Conservation (phyloP, 2,113 vertebrate species). For the Lota lota region DNA sequence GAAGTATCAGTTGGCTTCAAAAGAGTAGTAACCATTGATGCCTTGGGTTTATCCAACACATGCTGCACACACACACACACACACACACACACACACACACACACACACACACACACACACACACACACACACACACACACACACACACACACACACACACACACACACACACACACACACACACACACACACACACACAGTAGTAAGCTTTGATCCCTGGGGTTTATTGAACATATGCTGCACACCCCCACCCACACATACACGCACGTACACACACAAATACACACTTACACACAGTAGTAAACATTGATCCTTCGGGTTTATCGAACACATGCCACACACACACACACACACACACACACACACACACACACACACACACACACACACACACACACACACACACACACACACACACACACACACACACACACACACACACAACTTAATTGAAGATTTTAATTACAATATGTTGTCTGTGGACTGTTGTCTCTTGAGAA, state of each 20-base stretch:
- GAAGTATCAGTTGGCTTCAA: too few species aligned
- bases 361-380: constrained; percentile 1
- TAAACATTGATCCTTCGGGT: neutral
- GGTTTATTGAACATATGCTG: too few species aligned
- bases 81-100: neutral
- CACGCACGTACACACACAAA: neutral
- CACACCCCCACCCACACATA: neutral
- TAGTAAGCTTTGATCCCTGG: too few species aligned
- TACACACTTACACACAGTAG: constrained; percentile 7
- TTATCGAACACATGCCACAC: too few species aligned
- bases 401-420: constrained; percentile 1
- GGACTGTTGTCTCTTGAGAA: neutral
- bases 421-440: constrained; percentile 1
- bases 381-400: constrained; percentile 3
- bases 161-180: neutral
- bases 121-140: neutral
- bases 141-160: neutral
- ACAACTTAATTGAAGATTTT: neutral
- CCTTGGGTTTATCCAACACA: too few species aligned
- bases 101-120: constrained; percentile 1
- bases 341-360: neutral
- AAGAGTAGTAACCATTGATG: too few species aligned
- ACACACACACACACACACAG: neutral
- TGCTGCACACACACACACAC: neutral
- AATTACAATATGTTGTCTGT: constrained; percentile 1